Evolutionary conservation across 64 coral and sea anemone genomes (phyloP), one percentile per base, ranked within the genome.

Genomic region (Pocillopora verrucosa): DNA sequence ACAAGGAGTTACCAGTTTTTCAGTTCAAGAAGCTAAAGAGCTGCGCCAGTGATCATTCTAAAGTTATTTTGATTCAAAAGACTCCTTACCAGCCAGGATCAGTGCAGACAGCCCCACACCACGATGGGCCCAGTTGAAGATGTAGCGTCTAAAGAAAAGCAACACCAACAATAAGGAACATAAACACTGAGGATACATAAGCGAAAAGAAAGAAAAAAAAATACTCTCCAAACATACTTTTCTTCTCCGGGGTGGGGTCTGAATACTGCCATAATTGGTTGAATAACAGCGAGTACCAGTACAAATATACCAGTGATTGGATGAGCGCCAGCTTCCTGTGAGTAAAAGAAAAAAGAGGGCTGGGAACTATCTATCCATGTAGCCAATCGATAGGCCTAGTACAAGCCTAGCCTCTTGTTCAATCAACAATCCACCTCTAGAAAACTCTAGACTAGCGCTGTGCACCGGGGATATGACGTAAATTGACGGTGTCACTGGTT

Each of bases 61-160:
- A n/a, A 70, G n/a, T 19, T 10, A 65, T 16, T 17, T 11, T n/a
- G n/a, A 70, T 70, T 70, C 9, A 24, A 56, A 77, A 45, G 37
- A 59, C n/a, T 1, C 22, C 90, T 72, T 88, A 96, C 94, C 88
- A 80, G 87, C 94, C 72, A 96, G 45, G 13, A 90, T 72, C 26
- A 96, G 82, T 19, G 91, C 75, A 5, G 60, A 30, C 11, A 73
- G 58, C 38, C 94, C 94, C 70, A 90, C 94, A 67, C 61, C 59
- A 60, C 87, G 91, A 56, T 96, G 94, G 61, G 87, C 91, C 90
- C 91, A 96, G 81, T 96, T 96, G 77, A 96, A 96, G 65, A 96
- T 75, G 75, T 59, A 75, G 20, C 94, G 94, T 12, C 91, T 96
- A 34, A 6, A 73, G 72, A 16, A 59, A 65, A 87, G 15, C 57